These are phyloP conservation scores for Tiaroga cobitis DNA, from an alignment of 2,797 vertebrate genomes.

Conservation along the genomic window DNA sequence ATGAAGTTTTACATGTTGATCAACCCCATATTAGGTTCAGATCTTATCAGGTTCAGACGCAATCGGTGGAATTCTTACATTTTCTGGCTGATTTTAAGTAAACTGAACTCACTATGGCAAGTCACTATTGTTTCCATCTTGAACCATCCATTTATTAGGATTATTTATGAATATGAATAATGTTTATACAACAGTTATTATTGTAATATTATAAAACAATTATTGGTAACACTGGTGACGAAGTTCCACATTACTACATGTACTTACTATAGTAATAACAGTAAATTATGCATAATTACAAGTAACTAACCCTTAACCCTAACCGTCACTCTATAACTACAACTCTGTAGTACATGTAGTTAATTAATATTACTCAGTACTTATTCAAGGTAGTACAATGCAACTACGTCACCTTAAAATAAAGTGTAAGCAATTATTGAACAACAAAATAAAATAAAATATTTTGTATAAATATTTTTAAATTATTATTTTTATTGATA, in stretches of 20 bases:
- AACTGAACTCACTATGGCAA: not conserved
- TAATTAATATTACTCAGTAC: no score
- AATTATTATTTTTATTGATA: not conserved
- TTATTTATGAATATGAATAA: not conserved
- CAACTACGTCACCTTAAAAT: no score
- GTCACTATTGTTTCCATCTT: not conserved
- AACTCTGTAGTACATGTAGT: no score
- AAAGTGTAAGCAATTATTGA: not conserved
- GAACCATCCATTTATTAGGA: not conserved
- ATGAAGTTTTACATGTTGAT: not conserved
- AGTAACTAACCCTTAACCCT: no score
- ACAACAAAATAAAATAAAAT: not conserved
- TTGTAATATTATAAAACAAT: no score
- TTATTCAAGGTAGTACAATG: no score
- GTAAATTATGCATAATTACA: no score
- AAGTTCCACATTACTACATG: no score
- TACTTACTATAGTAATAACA: no score
- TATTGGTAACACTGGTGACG: no score
- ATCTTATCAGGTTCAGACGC: not conserved
- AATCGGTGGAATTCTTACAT: not conserved
- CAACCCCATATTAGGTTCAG: not conserved
- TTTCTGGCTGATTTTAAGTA: conserved; percentile 11
- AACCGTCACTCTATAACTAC: no score
- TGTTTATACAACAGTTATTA: not conserved
- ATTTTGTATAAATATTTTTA: not conserved